Conservation (phyloP, 2,888 invertebrate species). For the Drosophila buzzatii region DNA sequence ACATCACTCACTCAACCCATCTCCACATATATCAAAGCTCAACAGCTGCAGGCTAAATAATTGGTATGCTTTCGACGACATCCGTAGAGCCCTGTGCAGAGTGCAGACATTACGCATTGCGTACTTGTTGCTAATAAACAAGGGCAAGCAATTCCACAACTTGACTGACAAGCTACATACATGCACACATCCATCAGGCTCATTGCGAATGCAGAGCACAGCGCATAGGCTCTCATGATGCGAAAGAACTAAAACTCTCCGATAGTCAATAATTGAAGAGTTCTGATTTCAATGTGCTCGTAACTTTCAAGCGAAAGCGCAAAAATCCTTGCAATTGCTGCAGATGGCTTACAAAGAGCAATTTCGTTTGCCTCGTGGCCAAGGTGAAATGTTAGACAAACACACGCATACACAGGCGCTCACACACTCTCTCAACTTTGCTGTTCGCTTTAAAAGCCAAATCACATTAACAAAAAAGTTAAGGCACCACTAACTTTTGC, state of each 20-base stretch:
- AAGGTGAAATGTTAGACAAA: constrained; percentile 1
- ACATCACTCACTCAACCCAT: background rate
- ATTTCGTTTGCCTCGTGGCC: background rate
- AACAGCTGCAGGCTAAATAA: constrained; percentile 13
- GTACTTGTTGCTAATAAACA: constrained; percentile 57
- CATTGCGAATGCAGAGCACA: constrained; percentile 33
- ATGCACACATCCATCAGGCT: constrained; percentile 8
- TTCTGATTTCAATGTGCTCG: constrained; percentile 43
- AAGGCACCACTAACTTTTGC: constrained; percentile 44
- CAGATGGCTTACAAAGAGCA: constrained; percentile 11
- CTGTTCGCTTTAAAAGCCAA: constrained; percentile 14
- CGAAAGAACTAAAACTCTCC: constrained; percentile 15
- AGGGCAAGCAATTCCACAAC: constrained; percentile 10
- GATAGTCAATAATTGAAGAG: constrained; percentile 54
- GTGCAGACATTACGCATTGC: constrained; percentile 34
- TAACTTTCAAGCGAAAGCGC: constrained; percentile 29
- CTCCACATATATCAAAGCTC: background rate
- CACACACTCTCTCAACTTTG: constrained; percentile 8
- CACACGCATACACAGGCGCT: background rate
- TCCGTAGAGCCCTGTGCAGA: background rate
- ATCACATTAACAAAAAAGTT: constrained; percentile 42
- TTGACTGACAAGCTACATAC: background rate
- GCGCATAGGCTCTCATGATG: background rate
- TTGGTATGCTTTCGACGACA: constrained; percentile 7
- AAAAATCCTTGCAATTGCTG: constrained; percentile 40